phyloP scores from a whole-genome alignment of 2,113 vertebrate species.

The Semicossyphus pulcher region DNA sequence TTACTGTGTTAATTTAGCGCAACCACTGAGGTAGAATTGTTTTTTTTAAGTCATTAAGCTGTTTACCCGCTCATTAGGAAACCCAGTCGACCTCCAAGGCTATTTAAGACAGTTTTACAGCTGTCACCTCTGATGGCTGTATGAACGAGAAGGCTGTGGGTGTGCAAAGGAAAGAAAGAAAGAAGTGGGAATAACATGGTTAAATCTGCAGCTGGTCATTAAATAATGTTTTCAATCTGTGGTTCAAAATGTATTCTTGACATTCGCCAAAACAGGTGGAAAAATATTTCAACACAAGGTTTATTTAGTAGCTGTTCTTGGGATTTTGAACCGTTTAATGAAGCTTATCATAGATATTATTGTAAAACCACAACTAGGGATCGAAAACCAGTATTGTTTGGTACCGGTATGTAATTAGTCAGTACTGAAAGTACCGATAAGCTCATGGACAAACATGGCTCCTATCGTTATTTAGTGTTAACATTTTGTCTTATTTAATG shows the following conservation, averaged over 20 bases:
- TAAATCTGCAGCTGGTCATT: not conserved
- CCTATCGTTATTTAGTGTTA: too few species aligned
- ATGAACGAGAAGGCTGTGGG: slow-evolving; percentile 10
- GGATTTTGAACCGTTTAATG: not conserved
- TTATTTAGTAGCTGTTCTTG: not conserved
- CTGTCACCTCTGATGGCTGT: slow-evolving; percentile 27
- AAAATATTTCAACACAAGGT: not conserved
- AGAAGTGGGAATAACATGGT: slow-evolving; percentile 5
- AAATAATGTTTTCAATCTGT: not conserved
- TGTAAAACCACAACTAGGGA: too few species aligned
- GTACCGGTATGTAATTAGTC: too few species aligned
- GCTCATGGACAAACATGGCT: too few species aligned
- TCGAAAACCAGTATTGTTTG: too few species aligned
- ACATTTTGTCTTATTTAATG: too few species aligned
- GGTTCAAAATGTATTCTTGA: not conserved
- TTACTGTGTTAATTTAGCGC: slow-evolving; percentile 53
- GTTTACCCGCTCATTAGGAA: slow-evolving; percentile 59
- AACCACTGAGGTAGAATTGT: slow-evolving; percentile 40
- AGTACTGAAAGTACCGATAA: too few species aligned
- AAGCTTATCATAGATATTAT: not conserved
- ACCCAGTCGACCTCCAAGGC: slow-evolving; percentile 24
- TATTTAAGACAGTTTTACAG: slow-evolving; percentile 23
- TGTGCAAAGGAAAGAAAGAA: not conserved
- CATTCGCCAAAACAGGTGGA: not conserved
- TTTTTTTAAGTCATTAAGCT: slow-evolving; percentile 53